A percentile compares a stretch with the other conserved stretches of the same genome.
These are phyloP conservation scores for Drosophila subsilvestris DNA, from an alignment of 2,888 invertebrate genomes.

Conservation along the genomic window DNA sequence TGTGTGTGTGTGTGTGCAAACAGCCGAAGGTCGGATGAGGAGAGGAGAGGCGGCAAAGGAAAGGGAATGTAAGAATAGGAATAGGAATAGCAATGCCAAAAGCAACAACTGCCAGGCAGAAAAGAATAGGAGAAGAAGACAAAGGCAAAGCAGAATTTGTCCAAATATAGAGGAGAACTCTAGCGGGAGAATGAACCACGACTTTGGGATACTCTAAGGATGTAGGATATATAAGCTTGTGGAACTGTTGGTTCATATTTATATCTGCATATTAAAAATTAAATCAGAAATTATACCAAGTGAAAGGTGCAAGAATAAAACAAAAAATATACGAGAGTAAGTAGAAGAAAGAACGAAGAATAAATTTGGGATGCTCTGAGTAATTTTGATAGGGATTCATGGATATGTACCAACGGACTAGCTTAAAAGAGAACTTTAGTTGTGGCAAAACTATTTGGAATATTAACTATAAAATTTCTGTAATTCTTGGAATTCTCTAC, in stretches of 20 bases:
- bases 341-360: too few relatives aligned
- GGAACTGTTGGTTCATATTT: too few relatives aligned
- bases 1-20: slow-evolving; percentile 33
- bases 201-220: neutral
- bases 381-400: too few relatives aligned
- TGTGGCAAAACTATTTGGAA: too few relatives aligned
- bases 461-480: too few relatives aligned
- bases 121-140: slow-evolving; percentile 5
- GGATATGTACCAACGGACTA: too few relatives aligned
- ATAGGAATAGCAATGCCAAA: slow-evolving; percentile 47
- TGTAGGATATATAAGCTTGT: too few relatives aligned
- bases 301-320: neutral
- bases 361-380: too few relatives aligned
- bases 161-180: neutral
- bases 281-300: neutral
- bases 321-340: too few relatives aligned
- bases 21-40: slow-evolving; percentile 40
- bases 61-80: slow-evolving; percentile 51
- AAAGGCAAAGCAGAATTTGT: slow-evolving; percentile 6
- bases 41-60: slow-evolving; percentile 22
- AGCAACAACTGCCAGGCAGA: slow-evolving; percentile 20
- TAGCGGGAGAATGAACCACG: neutral
- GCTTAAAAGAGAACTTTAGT: too few relatives aligned
- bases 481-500: neutral
- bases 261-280: too few relatives aligned